A percentile compares a stretch with the other conserved stretches of the same genome.
phyloP scores from a whole-genome alignment of 2,797 vertebrate genomes.

The Denticeps clupeoides region DNA sequence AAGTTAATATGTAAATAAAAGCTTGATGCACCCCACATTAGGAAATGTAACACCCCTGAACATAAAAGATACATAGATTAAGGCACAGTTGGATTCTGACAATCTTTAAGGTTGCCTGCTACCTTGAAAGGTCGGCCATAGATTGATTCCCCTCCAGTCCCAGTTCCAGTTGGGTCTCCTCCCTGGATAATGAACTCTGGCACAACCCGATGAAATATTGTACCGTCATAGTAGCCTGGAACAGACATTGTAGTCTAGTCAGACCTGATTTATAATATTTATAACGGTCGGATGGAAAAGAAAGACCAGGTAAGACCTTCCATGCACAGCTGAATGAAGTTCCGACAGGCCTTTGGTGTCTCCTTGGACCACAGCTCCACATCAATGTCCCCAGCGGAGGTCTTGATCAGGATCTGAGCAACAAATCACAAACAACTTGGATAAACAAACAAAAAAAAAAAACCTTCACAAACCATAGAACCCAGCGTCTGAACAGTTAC shows the following conservation, averaged over 20 bases:
- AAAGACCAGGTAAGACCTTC: constrained; percentile 81
- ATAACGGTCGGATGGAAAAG: not conserved
- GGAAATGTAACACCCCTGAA: too few relatives aligned
- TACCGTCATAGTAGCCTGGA: constrained; percentile 90
- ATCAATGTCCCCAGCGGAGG: constrained; percentile 89
- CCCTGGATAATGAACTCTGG: constrained; percentile 91
- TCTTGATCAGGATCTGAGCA: constrained; percentile 83
- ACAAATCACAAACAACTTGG: not conserved
- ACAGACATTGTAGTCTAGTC: too few relatives aligned
- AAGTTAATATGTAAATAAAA: too few relatives aligned
- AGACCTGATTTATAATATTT: too few relatives aligned
- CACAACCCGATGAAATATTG: constrained; percentile 88
- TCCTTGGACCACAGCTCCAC: constrained; percentile 96
- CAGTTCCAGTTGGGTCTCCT: constrained; percentile 87
- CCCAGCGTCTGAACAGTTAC: too few relatives aligned
- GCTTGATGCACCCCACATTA: too few relatives aligned
- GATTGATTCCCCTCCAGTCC: constrained; percentile 81
- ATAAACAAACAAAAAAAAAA: not conserved
- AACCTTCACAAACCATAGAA: not conserved
- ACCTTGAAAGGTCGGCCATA: constrained; percentile 88
- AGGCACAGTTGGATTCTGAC: not conserved
- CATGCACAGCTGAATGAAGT: constrained; percentile 91
- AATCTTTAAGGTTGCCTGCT: not conserved
- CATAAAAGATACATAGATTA: not conserved
- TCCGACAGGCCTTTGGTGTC: constrained; percentile 88